These are phyloP conservation scores for Lepus timidus DNA, from an alignment of 2,113 vertebrate species.

Conservation along the genomic window DNA sequence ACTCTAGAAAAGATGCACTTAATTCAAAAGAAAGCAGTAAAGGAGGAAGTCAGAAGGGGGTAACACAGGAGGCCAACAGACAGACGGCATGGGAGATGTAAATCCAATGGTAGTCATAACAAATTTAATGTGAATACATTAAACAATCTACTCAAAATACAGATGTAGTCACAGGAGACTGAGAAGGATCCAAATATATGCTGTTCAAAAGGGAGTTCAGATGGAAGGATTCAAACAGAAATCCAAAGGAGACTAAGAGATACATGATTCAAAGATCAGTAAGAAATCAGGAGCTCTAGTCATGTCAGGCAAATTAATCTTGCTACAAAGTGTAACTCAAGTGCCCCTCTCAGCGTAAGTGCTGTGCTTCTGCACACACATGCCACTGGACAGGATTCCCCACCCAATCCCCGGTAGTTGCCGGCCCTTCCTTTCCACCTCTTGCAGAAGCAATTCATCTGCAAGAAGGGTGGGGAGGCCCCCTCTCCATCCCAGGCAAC, in stretches of 20 bases:
- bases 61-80: not conserved
- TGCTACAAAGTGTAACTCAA: not conserved
- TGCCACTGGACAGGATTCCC: not conserved
- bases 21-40: not conserved
- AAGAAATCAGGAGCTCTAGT: not conserved
- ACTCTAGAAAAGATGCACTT: not conserved
- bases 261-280: not conserved
- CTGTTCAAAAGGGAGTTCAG: not conserved
- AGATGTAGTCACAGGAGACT: not conserved
- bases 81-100: no score
- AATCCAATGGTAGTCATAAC: not conserved
- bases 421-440: not conserved
- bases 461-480: not conserved
- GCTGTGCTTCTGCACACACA: not conserved
- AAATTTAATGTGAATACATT: not conserved
- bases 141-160: not conserved
- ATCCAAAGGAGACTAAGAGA: not conserved
- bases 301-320: not conserved
- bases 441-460: not conserved
- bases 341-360: not conserved
- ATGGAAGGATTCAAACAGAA: not conserved
- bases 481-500: not conserved
- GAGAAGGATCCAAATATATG: not conserved
- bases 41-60: not conserved
- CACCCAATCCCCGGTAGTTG: fast-evolving